phyloP scores from a whole-genome alignment of 92 coral and sea anemone genomes.

The Epizoanthus ramosus region DNA sequence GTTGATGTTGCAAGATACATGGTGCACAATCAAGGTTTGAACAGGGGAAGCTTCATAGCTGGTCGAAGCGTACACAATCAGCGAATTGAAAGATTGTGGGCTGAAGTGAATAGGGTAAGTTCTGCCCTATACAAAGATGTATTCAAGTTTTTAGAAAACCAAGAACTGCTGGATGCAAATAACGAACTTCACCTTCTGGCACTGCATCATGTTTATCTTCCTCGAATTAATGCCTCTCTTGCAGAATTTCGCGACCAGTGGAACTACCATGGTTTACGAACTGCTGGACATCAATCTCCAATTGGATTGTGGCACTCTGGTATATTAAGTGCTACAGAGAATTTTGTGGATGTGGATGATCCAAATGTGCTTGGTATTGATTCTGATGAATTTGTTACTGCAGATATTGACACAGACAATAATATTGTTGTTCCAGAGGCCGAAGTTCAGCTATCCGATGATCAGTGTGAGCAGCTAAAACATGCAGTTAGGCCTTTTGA shows the following conservation, averaged over 20 bases:
- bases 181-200: constrained; percentile 51
- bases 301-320: constrained; percentile 41
- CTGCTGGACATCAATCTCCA: constrained; percentile 55
- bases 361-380: background rate
- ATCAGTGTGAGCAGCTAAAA: background rate
- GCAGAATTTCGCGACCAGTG: constrained; percentile 64
- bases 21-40: too few relatives aligned
- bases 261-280: constrained; percentile 68
- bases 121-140: background rate
- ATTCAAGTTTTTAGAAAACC: constrained; percentile 49
- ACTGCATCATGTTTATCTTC: constrained; percentile 50
- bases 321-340: background rate
- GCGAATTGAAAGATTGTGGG: too few relatives aligned
- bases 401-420: constrained; percentile 30
- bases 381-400: background rate
- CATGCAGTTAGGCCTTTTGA: constrained; percentile 21
- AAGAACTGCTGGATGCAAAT: constrained; percentile 46
- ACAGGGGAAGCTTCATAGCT: too few relatives aligned
- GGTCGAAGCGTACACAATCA: too few relatives aligned
- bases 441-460: constrained; percentile 3
- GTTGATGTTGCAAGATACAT: too few relatives aligned
- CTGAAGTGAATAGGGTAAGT: too few relatives aligned
- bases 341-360: too few relatives aligned
- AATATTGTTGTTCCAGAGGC: constrained; percentile 28
- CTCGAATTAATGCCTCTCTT: constrained; percentile 57